These are phyloP conservation scores for Falco cherrug DNA, from an alignment of 2,797 vertebrate species.

Conservation along the genomic window DNA sequence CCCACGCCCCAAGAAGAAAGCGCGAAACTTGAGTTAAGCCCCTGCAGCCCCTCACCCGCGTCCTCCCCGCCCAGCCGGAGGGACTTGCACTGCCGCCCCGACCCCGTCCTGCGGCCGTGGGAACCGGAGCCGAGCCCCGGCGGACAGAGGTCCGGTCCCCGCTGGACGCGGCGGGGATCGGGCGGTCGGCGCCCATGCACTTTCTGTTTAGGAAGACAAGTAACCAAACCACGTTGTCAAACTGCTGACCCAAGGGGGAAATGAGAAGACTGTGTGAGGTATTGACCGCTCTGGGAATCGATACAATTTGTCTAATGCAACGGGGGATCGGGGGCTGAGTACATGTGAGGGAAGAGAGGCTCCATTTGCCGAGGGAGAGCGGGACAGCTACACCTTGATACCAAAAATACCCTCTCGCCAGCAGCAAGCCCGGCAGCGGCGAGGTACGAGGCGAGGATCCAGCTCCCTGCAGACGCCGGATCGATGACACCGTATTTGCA, in stretches of 20 bases:
- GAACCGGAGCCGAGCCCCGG: constrained; percentile 12
- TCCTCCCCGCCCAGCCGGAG: neutral
- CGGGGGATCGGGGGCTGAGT: constrained; percentile 52
- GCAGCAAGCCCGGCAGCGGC: constrained; percentile 1
- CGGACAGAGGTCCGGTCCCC: constrained; percentile 10
- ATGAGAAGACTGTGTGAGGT: constrained; percentile 54
- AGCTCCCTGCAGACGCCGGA: constrained; percentile 46
- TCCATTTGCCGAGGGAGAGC: constrained; percentile 13
- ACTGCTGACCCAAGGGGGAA: constrained; percentile 36
- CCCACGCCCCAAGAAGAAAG: constrained; percentile 50
- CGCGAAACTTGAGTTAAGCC: constrained; percentile 21
- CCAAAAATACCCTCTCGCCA: constrained; percentile 20
- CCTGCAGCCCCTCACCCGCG: neutral
- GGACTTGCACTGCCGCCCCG: constrained; percentile 41
- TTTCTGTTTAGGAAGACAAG: constrained; percentile 32
- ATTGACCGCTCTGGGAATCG: constrained; percentile 49
- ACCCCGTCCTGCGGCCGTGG: constrained; percentile 21
- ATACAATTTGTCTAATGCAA: constrained; percentile 69
- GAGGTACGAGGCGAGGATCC: constrained; percentile 43
- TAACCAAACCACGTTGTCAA: constrained; percentile 60
- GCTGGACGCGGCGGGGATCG: constrained; percentile 10
- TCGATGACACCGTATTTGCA: constrained; percentile 63
- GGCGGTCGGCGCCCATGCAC: constrained; percentile 54
- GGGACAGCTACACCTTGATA: constrained; percentile 55
- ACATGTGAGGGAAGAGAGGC: constrained; percentile 4